Evolutionary conservation across 2,797 vertebrate genomes (phyloP), one percentile per base, ranked within the genome.

Genomic region (Anisognathus igniventris): DNA sequence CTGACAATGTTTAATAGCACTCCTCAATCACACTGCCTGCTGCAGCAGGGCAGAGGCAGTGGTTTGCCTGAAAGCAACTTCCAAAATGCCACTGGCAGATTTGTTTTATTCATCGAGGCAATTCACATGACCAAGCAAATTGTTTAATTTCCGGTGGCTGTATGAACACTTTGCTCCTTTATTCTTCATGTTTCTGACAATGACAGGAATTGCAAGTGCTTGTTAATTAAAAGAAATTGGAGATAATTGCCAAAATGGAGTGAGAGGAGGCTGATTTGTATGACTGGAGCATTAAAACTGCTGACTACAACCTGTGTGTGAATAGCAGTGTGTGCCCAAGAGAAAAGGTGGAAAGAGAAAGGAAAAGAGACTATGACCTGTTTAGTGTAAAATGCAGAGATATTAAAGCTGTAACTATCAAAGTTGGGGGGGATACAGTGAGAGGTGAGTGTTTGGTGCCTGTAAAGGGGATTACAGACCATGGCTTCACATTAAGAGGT

Each of bases 401-500:
- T 58, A 90, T 62, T 92, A 74, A 81, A 88, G 72, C 87, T 91
- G 54, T 61, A 62, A 60, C 62, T 73, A 79, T 61, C 14, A 23
- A 75, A 93, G 57, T 6, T 30, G 58, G 65, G 20, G n/a, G 18
- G 30, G n/a, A 10, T 61, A 24, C 67, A 77, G 76, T n/a, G 68
- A 68, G 57, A 72, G 72, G 42, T 58, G 65, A 94, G 20, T 10
- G 51, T 47, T 57, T 9, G 2, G 31, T 90, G 70, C 54, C 70
- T 75, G 35, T 31, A 72, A 83, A 86, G 62, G 51, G 65, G 82
- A 90, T 95, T 93, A 86, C 65, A 95, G 50, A 86, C 57, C 93
- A 42, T 5, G 22, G 50, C 54, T 76, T 93, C 54, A 50, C 73
- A 83, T 89, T 72, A 77, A 92, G 70, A 90, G 70, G 40, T 68